Evolutionary conservation across 2,888 invertebrate genomes (phyloP).

Genomic region (Coelogynopora nodosa): DNA sequence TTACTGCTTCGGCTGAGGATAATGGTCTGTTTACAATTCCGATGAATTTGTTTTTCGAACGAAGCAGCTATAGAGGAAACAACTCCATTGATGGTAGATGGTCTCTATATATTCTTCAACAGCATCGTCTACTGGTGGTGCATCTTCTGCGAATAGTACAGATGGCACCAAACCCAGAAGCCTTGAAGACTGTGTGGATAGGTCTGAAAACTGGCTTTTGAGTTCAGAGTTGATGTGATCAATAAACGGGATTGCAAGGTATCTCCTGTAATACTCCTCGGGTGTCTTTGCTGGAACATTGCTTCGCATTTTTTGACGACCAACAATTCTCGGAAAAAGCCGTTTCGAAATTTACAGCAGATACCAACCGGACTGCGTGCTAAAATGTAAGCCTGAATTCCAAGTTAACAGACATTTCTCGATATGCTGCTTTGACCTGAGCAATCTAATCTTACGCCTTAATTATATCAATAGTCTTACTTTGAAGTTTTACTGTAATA

Average conservation of each 20-base stretch:
- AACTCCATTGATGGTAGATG: neutral
- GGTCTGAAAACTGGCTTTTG: neutral
- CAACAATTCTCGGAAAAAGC: neutral
- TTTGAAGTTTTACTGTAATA: neutral
- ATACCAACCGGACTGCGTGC: neutral
- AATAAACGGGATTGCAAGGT: neutral
- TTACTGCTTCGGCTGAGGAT: neutral
- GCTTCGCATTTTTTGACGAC: neutral
- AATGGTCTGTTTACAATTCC: neutral
- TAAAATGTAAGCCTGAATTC: neutral
- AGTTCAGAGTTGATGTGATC: neutral
- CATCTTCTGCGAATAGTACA: neutral
- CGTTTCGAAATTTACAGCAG: neutral
- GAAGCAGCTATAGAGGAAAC: neutral
- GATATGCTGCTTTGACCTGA: neutral
- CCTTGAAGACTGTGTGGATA: neutral
- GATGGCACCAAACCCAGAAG: neutral
- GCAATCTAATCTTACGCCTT: neutral
- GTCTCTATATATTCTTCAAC: neutral
- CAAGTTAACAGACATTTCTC: neutral
- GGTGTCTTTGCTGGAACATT: neutral
- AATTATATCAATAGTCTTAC: neutral
- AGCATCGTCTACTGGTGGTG: neutral
- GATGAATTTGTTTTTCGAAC: neutral
- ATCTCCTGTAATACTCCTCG: neutral